These are phyloP conservation scores for Paratrypauchen microcephalus DNA, from an alignment of 2,797 vertebrate genomes.

Conservation along the genomic window DNA sequence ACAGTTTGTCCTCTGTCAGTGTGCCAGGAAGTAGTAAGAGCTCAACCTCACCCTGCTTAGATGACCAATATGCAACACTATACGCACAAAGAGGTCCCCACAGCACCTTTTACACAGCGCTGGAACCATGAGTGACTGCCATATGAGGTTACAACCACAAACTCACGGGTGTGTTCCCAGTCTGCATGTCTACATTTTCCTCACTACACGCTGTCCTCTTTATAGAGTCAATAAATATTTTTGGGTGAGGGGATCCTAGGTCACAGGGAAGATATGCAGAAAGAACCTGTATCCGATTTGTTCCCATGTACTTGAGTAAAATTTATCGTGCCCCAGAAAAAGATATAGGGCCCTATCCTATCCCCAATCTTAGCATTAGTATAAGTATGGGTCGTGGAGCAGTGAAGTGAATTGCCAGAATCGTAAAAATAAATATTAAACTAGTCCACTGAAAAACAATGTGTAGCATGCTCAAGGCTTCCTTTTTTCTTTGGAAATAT, in stretches of 20 bases:
- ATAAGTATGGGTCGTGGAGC: too few species aligned
- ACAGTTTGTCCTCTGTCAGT: conserved; percentile 5
- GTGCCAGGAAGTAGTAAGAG: conserved; percentile 25
- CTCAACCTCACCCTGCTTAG: conserved; percentile 9
- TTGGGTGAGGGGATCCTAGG: background rate
- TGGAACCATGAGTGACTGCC: conserved; percentile 19
- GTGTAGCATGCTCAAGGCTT: too few species aligned
- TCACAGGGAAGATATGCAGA: background rate
- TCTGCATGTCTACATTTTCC: conserved; percentile 3
- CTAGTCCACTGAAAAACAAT: too few species aligned
- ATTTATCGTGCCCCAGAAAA: too few species aligned
- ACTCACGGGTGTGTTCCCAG: conserved; percentile 16
- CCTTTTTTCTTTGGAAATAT: too few species aligned
- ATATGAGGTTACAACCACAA: conserved; percentile 32
- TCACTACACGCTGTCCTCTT: conserved; percentile 3
- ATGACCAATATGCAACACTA: conserved; percentile 27
- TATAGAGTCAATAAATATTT: conserved; percentile 14
- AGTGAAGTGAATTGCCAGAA: too few species aligned
- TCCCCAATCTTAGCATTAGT: too few species aligned
- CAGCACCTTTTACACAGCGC: conserved; percentile 15
- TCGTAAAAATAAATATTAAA: too few species aligned
- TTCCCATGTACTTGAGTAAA: too few species aligned
- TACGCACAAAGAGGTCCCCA: conserved; percentile 15
- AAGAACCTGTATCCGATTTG: too few species aligned
- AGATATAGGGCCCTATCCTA: too few species aligned